Evolutionary conservation across 1,140 invertebrate genomes (phyloP), one percentile per base, ranked within the genome.

Genomic region (Leptinotarsa texana): DNA sequence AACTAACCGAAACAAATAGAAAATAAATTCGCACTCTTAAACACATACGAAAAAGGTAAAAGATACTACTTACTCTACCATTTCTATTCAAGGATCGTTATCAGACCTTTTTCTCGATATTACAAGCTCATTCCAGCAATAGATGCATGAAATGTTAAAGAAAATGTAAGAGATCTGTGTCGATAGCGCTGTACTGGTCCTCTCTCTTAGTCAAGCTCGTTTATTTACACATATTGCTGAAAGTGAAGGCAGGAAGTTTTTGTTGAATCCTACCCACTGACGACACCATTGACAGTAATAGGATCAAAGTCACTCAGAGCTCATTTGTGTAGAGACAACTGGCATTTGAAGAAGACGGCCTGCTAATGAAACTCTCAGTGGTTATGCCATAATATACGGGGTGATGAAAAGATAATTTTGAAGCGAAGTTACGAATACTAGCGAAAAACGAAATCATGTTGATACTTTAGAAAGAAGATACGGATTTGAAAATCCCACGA

Each of bases 111-210:
- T 67, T 67, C 65, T 33, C 42, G 27, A 67, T 67, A 67, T 67
- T 67, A 67, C 65, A 67, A 42, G 65, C 18, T 24, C 65, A 42
- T 27, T 67, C 15, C 65, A 22, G 65, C 8, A 33, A 24, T 17
- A 67, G 65, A 67, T 67, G n/a, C 65, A 67, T 42, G 65, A 67
- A 67, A 67, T 67, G 65, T 67, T 67, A n/a, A 67, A 22, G 17
- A 13, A 57, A 57, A 57, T 57, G 51, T 57, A 18, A 8, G 51
- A 67, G 65, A 67, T 67, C 65, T n/a, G 3, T 67, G 27, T n/a
- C 24, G 65, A 67, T 67, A 67, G 65, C 65, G 13, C 24, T 17
- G 21, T 67, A 67, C 65, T 8, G 27, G 13, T 67, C 65, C 27
- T 22, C 65, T 67, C 51, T 57, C 65, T 67, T 67, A 67, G 27